Evolutionary conservation across 1,140 invertebrate species (phyloP).

Genomic region (Ridgeia piscesae): DNA sequence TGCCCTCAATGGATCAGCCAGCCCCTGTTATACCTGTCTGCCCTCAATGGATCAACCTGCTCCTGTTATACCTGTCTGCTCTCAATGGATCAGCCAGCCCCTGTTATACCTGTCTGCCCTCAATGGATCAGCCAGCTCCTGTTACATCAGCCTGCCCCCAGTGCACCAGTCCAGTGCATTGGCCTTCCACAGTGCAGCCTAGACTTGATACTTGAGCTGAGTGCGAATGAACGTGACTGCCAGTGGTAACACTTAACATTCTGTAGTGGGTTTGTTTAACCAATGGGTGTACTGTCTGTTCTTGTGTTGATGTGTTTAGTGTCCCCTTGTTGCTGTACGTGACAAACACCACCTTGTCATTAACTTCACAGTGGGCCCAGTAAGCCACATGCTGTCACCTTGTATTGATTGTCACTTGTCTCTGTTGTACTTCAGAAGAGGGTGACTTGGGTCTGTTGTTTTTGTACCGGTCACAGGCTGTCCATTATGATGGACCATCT

Average conservation of each 20-base stretch:
- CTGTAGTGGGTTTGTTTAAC: not conserved
- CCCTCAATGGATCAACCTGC: too few relatives aligned
- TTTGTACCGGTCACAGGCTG: not conserved
- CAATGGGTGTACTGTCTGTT: not conserved
- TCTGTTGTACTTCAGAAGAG: not conserved
- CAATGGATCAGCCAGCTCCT: too few relatives aligned
- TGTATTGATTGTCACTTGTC: not conserved
- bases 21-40: too few relatives aligned
- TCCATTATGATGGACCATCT: not conserved
- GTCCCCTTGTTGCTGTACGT: not conserved
- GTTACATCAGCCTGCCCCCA: too few relatives aligned
- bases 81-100: too few relatives aligned
- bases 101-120: too few relatives aligned
- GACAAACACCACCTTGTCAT: not conserved
- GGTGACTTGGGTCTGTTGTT: not conserved
- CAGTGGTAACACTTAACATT: not conserved
- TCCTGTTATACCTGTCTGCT: too few relatives aligned
- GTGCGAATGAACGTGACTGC: not conserved
- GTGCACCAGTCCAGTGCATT: not conserved
- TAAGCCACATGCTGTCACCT: not conserved
- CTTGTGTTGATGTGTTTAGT: not conserved
- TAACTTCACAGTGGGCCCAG: not conserved
- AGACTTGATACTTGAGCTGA: not conserved
- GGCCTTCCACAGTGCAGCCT: not conserved
- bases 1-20: too few relatives aligned